These are phyloP conservation scores for Mellivora capensis DNA, from an alignment of 2,113 vertebrate species.

Conservation along the genomic window DNA sequence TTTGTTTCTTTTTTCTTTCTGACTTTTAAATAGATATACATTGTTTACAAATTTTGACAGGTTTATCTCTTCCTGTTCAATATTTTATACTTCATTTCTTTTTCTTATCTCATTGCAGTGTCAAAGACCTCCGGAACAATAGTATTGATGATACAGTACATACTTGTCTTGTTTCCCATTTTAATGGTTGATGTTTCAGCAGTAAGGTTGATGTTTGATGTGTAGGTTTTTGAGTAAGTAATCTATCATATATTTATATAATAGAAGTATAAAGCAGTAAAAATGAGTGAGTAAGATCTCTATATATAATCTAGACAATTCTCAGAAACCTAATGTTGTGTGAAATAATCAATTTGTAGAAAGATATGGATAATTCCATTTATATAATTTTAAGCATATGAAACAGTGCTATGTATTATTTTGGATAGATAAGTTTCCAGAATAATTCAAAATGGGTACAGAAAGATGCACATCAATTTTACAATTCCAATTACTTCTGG, in stretches of 20 bases:
- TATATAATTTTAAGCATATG: conserved; percentile 10
- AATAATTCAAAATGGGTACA: background rate
- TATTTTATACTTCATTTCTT: conserved; percentile 39
- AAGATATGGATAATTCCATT: conserved; percentile 3
- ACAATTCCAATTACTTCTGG: background rate
- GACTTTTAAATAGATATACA: background rate
- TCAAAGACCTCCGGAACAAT: background rate
- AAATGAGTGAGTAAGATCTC: background rate
- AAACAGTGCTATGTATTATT: conserved; percentile 13
- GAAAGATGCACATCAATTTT: background rate
- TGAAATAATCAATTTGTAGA: conserved; percentile 26
- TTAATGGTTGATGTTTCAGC: background rate
- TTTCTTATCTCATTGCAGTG: conserved; percentile 38
- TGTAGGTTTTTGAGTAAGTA: conserved; percentile 33
- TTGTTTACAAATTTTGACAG: conserved; percentile 27
- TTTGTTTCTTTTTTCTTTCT: background rate
- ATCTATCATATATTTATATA: conserved; percentile 1
- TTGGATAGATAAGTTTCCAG: background rate
- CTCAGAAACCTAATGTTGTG: background rate
- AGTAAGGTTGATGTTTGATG: background rate
- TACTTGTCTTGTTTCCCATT: conserved; percentile 19
- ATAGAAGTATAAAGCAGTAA: conserved; percentile 36
- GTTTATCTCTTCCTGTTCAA: conserved; percentile 37
- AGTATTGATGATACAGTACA: background rate
- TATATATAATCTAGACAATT: background rate